Conservation (phyloP, 1,140 invertebrate species). For the Cotesia typhae region DNA sequence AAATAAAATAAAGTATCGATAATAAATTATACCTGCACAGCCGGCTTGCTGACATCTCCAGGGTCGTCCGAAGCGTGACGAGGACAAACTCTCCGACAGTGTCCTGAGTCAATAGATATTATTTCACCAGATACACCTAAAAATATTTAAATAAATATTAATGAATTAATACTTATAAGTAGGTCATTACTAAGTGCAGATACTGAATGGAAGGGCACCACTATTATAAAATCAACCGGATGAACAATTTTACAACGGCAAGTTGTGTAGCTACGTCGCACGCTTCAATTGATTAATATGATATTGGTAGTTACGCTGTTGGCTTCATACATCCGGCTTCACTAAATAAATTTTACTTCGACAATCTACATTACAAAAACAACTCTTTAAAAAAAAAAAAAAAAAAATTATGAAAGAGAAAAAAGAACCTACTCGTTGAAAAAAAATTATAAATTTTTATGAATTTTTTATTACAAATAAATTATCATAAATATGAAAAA, state of each 20-base stretch:
- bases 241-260: conserved; percentile 31
- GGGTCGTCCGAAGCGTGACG: conserved; percentile 57
- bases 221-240: conserved; percentile 29
- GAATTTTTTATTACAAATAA: too few species aligned
- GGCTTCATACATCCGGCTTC: conserved; percentile 6
- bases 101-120: conserved; percentile 59
- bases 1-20: too few species aligned
- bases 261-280: conserved; percentile 16
- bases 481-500: too few species aligned
- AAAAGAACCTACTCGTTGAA: too few species aligned
- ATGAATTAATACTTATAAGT: conserved; percentile 7
- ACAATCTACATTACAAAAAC: too few species aligned
- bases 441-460: too few species aligned
- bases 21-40: conserved; percentile 51
- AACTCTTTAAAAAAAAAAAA: too few species aligned
- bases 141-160: conserved; percentile 11
- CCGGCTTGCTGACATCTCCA: conserved; percentile 58
- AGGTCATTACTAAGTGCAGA: conserved; percentile 2
- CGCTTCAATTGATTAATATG: conserved; percentile 29
- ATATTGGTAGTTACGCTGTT: not conserved
- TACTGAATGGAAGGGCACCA: conserved; percentile 23
- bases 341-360: not conserved
- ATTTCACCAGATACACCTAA: conserved; percentile 58
- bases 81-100: conserved; percentile 59
- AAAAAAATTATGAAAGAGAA: too few species aligned